Evolutionary conservation across 2,113 vertebrate species (phyloP).

Genomic region (Ramphastos sulfuratus): DNA sequence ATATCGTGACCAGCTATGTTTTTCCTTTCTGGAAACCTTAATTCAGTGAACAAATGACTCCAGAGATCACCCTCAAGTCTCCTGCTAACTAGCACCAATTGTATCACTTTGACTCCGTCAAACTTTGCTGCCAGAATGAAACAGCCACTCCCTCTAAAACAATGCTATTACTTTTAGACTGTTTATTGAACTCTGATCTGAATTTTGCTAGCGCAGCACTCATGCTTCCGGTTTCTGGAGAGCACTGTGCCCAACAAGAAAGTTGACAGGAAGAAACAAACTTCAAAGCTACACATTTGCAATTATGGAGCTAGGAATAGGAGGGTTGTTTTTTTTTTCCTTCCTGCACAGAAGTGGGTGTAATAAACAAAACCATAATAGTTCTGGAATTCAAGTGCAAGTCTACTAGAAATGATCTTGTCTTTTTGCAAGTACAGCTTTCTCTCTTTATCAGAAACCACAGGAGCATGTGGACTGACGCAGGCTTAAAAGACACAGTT

Average conservation of each 20-base stretch:
- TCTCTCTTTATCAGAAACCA: background rate
- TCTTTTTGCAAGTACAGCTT: background rate
- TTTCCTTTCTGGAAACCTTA: background rate
- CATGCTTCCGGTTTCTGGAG: conserved; percentile 5
- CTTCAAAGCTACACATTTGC: background rate
- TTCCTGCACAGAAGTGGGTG: background rate
- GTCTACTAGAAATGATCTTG: background rate
- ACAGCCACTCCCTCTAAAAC: conserved; percentile 34
- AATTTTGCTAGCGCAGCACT: background rate
- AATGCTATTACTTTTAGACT: conserved; percentile 4
- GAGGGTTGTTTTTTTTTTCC: conserved; percentile 5
- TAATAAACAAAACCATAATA: background rate
- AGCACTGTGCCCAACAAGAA: background rate
- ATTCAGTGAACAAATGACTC: fast-evolving
- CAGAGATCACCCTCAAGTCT: background rate
- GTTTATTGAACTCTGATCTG: conserved; percentile 40
- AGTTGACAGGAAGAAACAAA: conserved; percentile 44
- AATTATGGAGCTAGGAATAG: background rate
- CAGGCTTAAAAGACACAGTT: fast-evolving
- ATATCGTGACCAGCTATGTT: background rate
- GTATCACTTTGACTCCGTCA: background rate
- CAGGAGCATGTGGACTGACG: fast-evolving
- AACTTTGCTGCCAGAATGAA: background rate
- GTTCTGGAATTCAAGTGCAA: background rate
- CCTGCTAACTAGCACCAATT: background rate